phyloP scores from a whole-genome alignment of 2,888 invertebrate species.

The Scrobipalpa atriplicella region DNA sequence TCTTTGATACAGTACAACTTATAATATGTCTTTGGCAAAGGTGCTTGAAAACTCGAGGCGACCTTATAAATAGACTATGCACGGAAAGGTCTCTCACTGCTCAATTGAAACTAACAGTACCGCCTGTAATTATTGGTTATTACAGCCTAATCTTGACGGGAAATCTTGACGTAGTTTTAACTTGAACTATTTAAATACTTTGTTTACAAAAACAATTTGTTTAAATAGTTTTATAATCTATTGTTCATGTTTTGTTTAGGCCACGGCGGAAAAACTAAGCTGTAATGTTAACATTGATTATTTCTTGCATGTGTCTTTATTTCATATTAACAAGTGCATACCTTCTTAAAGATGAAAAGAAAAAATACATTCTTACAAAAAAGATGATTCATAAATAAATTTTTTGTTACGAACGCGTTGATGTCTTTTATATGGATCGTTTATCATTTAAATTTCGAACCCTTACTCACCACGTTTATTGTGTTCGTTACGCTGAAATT shows the following conservation, averaged over 20 bases:
- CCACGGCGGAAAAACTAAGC: no score
- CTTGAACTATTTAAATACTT: conserved; percentile 14
- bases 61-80: background rate
- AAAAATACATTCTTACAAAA: background rate
- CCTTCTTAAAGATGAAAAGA: no score
- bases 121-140: background rate
- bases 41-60: background rate
- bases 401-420: background rate
- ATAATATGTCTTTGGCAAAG: no score
- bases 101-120: background rate
- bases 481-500: no score
- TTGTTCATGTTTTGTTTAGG: no score
- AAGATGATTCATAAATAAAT: background rate
- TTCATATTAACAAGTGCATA: no score
- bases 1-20: background rate
- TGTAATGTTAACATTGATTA: no score
- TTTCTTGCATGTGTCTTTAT: no score
- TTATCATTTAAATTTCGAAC: background rate
- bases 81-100: background rate
- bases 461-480: no score
- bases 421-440: conserved; percentile 9
- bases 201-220: conserved; percentile 9
- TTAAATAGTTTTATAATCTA: background rate
- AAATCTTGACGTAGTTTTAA: conserved; percentile 14
- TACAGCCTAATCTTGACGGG: background rate